Evolutionary conservation across 2,888 invertebrate species (phyloP), one percentile per base, ranked within the genome.

Genomic region (Diplazon laetatorius): DNA sequence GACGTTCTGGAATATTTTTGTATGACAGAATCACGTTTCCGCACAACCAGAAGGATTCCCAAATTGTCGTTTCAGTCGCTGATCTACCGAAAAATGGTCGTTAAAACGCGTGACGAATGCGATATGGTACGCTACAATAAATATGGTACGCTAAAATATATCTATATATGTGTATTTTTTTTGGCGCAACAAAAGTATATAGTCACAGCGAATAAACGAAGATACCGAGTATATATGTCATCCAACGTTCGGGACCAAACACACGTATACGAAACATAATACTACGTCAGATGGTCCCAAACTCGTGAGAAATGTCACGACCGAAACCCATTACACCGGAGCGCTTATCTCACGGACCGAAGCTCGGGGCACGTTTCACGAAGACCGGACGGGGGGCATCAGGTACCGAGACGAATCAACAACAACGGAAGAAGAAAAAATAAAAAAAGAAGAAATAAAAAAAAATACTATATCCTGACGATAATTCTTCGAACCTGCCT

Each of bases 261-360:
- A 55, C 75, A 59, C 69, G 69, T 76, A 37, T 42, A 44, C 16
- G 44, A 69, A 68, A 75, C 60, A 69, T 62, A 60, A 68, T 69
- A 60, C 62, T 55, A 22, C 62, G 46, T 76, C 55, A 20, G 71
- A 77, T 69, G 73, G 73, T 77, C 75, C 50, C 76, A 68, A 80
- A 82, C 79, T 77, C 76, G 71, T 78, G 76, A 78, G 81, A 82
- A 83, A 82, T 82, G 84, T 84, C 84, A 84, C 84, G 83, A 83
- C 82, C 82, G 57, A 82, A 82, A 84, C 80, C 83, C 82, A 84
- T 84, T 83, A 84, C 71, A 80, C 82, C 59, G 77, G 68, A 70
- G 63, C 81, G 82, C 84, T 84, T 85, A 84, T 85, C 84, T 82
- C 66, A 25, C 75, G 70, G 79, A 81, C 78, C 79, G 66, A 82